Evolutionary conservation across 2,113 vertebrate species (phyloP).

Genomic region (Meleagris gallopavo): DNA sequence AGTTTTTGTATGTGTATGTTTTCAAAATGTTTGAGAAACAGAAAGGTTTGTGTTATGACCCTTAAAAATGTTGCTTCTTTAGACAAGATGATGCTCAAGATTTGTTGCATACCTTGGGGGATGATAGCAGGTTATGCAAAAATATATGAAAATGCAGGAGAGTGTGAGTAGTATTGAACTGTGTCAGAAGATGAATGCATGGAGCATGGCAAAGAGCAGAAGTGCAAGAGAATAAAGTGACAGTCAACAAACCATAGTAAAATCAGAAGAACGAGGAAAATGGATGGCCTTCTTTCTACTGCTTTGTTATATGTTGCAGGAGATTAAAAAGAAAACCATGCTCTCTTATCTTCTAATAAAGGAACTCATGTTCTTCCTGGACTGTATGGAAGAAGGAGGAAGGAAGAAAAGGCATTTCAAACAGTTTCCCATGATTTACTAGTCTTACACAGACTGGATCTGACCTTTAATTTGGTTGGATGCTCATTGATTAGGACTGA

Average conservation of each 20-base stretch:
- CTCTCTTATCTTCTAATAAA: background rate
- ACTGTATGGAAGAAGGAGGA: background rate
- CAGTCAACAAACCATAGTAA: background rate
- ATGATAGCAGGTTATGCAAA: background rate
- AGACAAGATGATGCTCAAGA: background rate
- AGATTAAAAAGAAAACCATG: background rate
- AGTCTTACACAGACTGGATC: background rate
- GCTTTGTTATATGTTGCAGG: background rate
- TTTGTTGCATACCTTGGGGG: background rate
- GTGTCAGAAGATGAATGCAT: background rate
- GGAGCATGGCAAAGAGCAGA: background rate
- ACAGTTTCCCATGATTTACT: background rate
- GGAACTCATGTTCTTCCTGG: background rate
- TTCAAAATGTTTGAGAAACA: conserved; percentile 3
- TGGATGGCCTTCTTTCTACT: background rate
- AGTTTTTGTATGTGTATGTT: background rate
- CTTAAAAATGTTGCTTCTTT: background rate
- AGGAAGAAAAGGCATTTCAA: background rate
- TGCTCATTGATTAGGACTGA: conserved; percentile 34
- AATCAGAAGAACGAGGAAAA: background rate
- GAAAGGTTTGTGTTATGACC: background rate
- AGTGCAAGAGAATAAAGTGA: background rate
- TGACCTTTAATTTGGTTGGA: conserved; percentile 53
- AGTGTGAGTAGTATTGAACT: background rate
- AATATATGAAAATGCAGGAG: background rate